phyloP scores from a whole-genome alignment of 1,140 invertebrate species.

The Acromyrmex charruanus region DNA sequence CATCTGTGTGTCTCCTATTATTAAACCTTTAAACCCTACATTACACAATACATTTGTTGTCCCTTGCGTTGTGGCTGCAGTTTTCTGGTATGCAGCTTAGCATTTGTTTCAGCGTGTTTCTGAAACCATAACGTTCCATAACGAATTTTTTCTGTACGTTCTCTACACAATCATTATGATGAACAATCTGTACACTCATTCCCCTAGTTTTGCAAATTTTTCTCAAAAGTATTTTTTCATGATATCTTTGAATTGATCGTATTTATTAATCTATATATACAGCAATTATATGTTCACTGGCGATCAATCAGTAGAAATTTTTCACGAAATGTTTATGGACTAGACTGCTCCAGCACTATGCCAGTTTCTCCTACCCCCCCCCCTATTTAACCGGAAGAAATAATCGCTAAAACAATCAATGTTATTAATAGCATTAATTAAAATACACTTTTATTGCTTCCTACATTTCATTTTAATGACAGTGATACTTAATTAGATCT shows the following conservation, averaged over 20 bases:
- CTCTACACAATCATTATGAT: constrained; percentile 32
- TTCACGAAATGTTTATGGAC: not conserved
- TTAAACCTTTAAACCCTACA: constrained; percentile 53
- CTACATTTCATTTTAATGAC: constrained; percentile 38
- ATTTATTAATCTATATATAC: not conserved
- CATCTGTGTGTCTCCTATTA: constrained; percentile 3
- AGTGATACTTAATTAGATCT: constrained; percentile 35
- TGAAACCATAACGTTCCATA: constrained; percentile 74
- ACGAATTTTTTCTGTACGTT: constrained; percentile 22
- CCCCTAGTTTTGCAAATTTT: constrained; percentile 65
- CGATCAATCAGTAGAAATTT: not conserved
- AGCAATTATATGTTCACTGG: not conserved
- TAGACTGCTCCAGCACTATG: constrained; percentile 16
- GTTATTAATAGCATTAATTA: constrained; percentile 31
- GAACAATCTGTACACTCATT: constrained; percentile 43
- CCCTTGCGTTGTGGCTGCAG: constrained; percentile 72
- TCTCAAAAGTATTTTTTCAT: not conserved
- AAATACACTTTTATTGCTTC: constrained; percentile 22
- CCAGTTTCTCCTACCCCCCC: not conserved
- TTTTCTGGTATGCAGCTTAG: constrained; percentile 76
- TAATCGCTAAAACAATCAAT: not conserved
- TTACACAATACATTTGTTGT: constrained; percentile 54
- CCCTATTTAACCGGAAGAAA: not conserved
- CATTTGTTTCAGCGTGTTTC: constrained; percentile 61
- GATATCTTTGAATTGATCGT: constrained; percentile 17